Evolutionary conservation across 1,140 invertebrate species (phyloP).

Genomic region (Nasonia longicornis): DNA sequence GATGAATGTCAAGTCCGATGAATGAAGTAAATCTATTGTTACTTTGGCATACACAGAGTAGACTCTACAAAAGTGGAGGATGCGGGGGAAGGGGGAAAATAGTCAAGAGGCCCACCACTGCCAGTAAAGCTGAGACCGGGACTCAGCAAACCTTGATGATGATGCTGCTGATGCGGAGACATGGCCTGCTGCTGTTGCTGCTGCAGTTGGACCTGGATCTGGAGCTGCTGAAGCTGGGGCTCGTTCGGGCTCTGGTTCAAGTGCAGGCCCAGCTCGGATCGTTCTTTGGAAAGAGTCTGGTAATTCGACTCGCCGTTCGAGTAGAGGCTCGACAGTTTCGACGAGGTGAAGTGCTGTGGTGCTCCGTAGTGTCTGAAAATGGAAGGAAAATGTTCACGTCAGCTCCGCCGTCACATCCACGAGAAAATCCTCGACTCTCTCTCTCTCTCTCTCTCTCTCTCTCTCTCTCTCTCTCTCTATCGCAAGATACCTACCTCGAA

Average conservation of each 20-base stretch:
- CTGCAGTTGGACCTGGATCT: slow-evolving; percentile 77
- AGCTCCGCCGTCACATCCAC: no score
- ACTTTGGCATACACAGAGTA: no score
- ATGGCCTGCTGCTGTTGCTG: slow-evolving; percentile 72
- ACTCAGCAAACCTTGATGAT: slow-evolving; percentile 74
- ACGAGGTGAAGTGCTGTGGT: slow-evolving; percentile 60
- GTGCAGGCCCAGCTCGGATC: slow-evolving; percentile 66
- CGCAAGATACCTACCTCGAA: slow-evolving; percentile 56
- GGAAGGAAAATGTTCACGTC: no score
- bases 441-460: no score
- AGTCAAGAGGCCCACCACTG: slow-evolving; percentile 64
- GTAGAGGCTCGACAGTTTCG: slow-evolving; percentile 61
- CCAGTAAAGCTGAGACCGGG: slow-evolving; percentile 78
- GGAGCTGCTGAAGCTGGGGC: slow-evolving; percentile 75
- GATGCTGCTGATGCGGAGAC: slow-evolving; percentile 69
- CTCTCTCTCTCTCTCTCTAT: no score
- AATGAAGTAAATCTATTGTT: not conserved
- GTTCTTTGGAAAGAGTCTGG: slow-evolving; percentile 66
- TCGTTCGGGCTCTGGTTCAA: slow-evolving; percentile 65
- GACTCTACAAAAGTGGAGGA: not conserved
- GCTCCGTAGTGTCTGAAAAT: slow-evolving; percentile 61
- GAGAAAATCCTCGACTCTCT: no score
- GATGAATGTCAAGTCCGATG: not conserved
- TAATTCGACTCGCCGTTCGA: slow-evolving; percentile 60
- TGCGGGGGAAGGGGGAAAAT: slow-evolving; percentile 26